Evolutionary conservation across 1,140 invertebrate genomes (phyloP).

Genomic region (Bicyclus anynana): DNA sequence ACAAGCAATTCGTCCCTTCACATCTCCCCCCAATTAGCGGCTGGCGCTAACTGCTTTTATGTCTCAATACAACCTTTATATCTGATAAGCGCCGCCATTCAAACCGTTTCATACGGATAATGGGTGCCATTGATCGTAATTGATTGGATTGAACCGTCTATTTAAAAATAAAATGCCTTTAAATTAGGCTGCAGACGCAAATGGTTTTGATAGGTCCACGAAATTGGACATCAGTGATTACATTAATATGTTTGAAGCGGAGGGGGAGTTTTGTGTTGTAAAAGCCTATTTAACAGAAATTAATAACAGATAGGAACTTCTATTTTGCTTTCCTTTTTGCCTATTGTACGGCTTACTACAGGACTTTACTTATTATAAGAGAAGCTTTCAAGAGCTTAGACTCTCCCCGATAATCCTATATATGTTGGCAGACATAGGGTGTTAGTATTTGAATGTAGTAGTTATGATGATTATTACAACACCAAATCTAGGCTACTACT

Average conservation of each 20-base stretch:
- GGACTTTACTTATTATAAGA: too few species aligned
- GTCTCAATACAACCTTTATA: slow-evolving; percentile 55
- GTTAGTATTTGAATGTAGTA: too few species aligned
- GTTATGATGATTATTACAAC: too few species aligned
- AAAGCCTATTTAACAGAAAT: neutral
- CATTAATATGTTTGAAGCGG: neutral
- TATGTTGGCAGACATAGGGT: too few species aligned
- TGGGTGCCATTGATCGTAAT: slow-evolving; percentile 25
- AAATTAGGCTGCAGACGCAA: neutral
- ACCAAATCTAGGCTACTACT: too few species aligned
- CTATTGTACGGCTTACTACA: too few species aligned
- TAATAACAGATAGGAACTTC: too few species aligned
- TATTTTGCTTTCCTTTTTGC: too few species aligned
- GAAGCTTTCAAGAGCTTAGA: too few species aligned
- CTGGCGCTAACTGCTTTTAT: slow-evolving; percentile 51
- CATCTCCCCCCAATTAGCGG: slow-evolving; percentile 60
- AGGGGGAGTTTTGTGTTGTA: neutral
- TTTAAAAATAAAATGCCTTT: slow-evolving; percentile 4
- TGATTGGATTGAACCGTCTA: slow-evolving; percentile 14
- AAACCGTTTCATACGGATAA: slow-evolving; percentile 39
- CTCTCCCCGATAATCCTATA: too few species aligned
- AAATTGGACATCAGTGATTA: neutral
- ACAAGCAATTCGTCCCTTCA: slow-evolving; percentile 60
- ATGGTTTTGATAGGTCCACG: neutral
- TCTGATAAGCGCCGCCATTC: slow-evolving; percentile 32